These are phyloP conservation scores for Andinoacara biseriatus DNA, from an alignment of 2,113 vertebrate species.

Conservation along the genomic window DNA sequence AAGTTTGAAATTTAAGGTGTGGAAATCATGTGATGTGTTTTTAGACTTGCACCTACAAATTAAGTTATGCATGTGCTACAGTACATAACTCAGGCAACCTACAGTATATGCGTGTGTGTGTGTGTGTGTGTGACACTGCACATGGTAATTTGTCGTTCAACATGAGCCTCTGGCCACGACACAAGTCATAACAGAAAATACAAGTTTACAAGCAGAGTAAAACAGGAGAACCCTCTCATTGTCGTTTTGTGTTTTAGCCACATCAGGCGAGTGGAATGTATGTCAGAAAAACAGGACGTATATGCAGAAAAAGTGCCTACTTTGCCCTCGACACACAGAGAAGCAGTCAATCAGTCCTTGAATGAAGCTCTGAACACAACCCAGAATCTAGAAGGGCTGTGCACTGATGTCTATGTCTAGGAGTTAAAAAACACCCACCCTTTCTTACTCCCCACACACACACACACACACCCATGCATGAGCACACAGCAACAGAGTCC, in stretches of 20 bases:
- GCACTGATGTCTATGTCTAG: not conserved
- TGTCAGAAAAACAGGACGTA: not conserved
- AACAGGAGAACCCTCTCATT: not conserved
- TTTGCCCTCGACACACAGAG: constrained; percentile 6
- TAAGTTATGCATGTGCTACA: not conserved
- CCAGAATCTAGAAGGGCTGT: not conserved
- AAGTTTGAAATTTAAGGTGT: not conserved
- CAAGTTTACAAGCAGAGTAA: not conserved
- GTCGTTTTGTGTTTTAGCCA: constrained; percentile 9
- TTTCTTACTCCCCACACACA: not conserved
- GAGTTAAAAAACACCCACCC: constrained; percentile 6
- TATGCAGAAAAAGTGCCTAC: not conserved
- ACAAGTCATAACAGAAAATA: constrained; percentile 43
- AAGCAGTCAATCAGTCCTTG: constrained; percentile 10
- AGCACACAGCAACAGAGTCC: not conserved
- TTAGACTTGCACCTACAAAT: not conserved
- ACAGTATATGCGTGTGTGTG: not conserved
- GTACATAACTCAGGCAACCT: constrained; percentile 4
- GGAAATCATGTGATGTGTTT: not conserved
- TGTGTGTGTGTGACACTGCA: not conserved
- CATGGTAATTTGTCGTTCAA: constrained; percentile 45
- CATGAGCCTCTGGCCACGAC: constrained; percentile 17
- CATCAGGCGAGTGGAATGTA: constrained; percentile 33
- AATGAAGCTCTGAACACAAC: not conserved
- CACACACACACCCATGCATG: constrained; percentile 16